Percentiles rank a stretch among this genome's conserved stretches.
phyloP scores from a whole-genome alignment of 2,113 vertebrate genomes.

The Balaenoptera acutorostrata region DNA sequence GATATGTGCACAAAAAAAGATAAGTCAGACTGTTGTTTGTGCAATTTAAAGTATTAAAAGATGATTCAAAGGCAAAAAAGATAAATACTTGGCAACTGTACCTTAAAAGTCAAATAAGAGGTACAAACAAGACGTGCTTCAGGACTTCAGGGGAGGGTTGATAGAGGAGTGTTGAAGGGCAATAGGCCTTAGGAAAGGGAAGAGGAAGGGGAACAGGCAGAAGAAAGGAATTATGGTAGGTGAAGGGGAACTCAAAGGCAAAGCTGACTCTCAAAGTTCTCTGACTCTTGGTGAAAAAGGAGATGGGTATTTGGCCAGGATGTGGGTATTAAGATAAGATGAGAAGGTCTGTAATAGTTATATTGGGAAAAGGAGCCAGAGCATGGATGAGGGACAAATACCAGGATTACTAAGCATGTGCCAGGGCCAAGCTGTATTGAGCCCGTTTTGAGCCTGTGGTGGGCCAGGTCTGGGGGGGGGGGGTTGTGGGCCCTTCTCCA shows the following conservation, averaged over 20 bases:
- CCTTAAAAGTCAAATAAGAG: neutral
- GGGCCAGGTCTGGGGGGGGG: neutral
- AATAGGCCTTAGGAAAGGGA: neutral
- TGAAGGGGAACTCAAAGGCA: neutral
- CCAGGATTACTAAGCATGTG: neutral
- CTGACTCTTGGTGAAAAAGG: neutral
- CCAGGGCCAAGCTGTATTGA: neutral
- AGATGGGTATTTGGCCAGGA: neutral
- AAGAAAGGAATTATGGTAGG: neutral
- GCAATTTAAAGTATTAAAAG: conserved; percentile 33
- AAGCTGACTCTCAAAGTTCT: neutral
- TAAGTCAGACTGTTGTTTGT: conserved; percentile 14
- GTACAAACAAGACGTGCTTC: neutral
- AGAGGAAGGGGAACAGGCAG: neutral
- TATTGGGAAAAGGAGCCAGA: neutral
- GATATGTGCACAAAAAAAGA: neutral
- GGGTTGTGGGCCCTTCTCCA: neutral
- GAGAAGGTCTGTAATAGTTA: neutral
- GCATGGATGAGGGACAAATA: neutral
- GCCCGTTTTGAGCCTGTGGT: neutral
- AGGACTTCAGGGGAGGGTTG: neutral
- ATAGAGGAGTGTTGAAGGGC: neutral
- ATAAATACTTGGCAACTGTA: neutral
- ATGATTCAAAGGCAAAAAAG: neutral
- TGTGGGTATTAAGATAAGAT: neutral